Conservation (phyloP, 2,888 invertebrate genomes). For the Eristalinus aeneus region DNA sequence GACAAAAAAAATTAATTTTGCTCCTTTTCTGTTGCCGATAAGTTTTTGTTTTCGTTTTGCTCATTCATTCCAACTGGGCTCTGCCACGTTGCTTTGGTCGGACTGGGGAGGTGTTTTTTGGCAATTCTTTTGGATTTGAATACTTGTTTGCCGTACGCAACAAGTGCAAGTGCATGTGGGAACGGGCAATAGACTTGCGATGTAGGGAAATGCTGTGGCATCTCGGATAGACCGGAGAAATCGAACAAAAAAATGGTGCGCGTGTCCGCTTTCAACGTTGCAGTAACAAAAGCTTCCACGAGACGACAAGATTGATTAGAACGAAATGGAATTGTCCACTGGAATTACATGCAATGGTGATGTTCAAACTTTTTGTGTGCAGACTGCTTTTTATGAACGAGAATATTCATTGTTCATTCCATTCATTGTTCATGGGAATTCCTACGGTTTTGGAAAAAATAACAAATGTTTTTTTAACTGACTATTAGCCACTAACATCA, state of each 20-base stretch:
- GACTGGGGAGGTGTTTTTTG: constrained; percentile 47
- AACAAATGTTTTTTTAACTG: no score
- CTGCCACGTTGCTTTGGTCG: constrained; percentile 28
- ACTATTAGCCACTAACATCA: no score
- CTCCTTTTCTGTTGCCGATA: constrained; percentile 4
- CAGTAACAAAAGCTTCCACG: constrained; percentile 68
- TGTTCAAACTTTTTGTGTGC: constrained; percentile 65
- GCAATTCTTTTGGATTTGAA: constrained; percentile 43
- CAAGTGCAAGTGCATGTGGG: constrained; percentile 68
- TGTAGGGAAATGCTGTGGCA: constrained; percentile 61
- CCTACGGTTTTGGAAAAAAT: no score
- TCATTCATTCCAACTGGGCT: constrained; percentile 1
- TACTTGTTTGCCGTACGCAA: constrained; percentile 71
- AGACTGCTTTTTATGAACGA: no score
- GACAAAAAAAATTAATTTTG: not conserved
- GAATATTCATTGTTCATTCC: no score
- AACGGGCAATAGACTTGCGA: constrained; percentile 39
- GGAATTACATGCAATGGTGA: not conserved
- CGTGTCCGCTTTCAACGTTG: constrained; percentile 42
- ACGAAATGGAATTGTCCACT: constrained; percentile 39
- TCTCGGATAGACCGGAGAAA: constrained; percentile 19
- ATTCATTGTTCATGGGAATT: no score
- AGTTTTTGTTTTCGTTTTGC: constrained; percentile 22
- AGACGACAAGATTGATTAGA: constrained; percentile 66
- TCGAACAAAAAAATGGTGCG: constrained; percentile 21